phyloP scores from a whole-genome alignment of 2,888 invertebrate genomes.

The Oasisia sp. region DNA sequence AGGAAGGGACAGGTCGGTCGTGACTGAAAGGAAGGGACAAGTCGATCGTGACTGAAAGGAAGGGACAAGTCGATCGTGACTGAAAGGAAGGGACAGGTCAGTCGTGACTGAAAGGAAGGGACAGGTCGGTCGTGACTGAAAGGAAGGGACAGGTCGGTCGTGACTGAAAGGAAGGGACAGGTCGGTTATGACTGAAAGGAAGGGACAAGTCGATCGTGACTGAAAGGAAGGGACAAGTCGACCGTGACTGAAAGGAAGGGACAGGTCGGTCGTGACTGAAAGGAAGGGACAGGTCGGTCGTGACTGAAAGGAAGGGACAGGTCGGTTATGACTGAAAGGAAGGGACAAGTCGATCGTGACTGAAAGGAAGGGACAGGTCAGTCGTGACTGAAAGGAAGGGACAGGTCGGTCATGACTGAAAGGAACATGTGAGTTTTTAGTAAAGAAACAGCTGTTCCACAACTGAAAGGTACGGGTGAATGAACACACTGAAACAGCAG shows the following conservation, averaged over 20 bases:
- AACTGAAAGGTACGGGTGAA: not conserved
- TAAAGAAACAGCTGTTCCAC: not conserved
- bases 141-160: not conserved
- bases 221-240: not conserved
- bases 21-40: not conserved
- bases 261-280: not conserved
- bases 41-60: not conserved
- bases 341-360: not conserved
- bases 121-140: not conserved
- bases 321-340: not conserved
- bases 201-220: not conserved
- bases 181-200: not conserved
- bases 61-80: not conserved
- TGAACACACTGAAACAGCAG: no score
- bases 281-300: not conserved
- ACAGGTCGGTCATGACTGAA: not conserved
- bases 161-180: not conserved
- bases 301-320: not conserved
- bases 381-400: not conserved
- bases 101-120: not conserved
- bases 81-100: not conserved
- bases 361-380: not conserved
- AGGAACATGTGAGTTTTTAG: not conserved
- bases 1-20: not conserved
- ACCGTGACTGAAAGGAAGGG: no score